These are phyloP conservation scores for Campaea margaritaria DNA, from an alignment of 2,888 invertebrate genomes.

Conservation along the genomic window DNA sequence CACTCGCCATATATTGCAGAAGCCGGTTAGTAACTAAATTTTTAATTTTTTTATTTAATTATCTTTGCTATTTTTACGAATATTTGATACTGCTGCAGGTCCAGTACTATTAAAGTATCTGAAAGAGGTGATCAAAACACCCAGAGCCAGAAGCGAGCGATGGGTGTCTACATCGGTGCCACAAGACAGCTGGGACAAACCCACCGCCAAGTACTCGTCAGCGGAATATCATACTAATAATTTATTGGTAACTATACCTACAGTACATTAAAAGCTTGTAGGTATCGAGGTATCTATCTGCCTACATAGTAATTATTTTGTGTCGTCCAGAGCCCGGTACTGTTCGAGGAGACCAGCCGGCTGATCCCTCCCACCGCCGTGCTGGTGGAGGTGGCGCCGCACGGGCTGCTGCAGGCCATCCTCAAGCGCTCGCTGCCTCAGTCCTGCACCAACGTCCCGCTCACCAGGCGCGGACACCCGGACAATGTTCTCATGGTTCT, in stretches of 20 bases:
- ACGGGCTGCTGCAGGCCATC: slow-evolving; percentile 89
- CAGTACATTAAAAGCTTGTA: neutral
- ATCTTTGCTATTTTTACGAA: neutral
- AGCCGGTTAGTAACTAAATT: slow-evolving; percentile 63
- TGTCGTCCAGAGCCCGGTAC: slow-evolving; percentile 78
- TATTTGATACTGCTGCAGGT: slow-evolving; percentile 32
- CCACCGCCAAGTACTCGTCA: slow-evolving; percentile 83
- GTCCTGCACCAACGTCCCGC: slow-evolving; percentile 87
- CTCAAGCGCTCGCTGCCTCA: slow-evolving; percentile 88
- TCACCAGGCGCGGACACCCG: slow-evolving; percentile 88
- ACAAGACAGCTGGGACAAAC: slow-evolving; percentile 82
- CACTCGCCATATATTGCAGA: slow-evolving; percentile 91
- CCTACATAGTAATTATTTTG: neutral
- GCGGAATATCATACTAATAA: slow-evolving; percentile 94
- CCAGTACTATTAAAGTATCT: slow-evolving; percentile 85
- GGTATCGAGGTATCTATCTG: neutral
- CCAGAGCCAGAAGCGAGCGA: slow-evolving; percentile 86
- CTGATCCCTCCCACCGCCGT: slow-evolving; percentile 91
- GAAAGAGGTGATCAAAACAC: slow-evolving; percentile 83
- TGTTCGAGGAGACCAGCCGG: slow-evolving; percentile 90
- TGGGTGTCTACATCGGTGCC: slow-evolving; percentile 94
- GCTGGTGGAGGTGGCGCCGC: slow-evolving; percentile 94
- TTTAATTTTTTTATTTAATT: neutral
- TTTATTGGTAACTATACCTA: slow-evolving; percentile 77
- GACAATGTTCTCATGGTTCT: slow-evolving; percentile 85